Conservation (phyloP, 2,888 invertebrate species). For the Geotrupes spiniger region DNA sequence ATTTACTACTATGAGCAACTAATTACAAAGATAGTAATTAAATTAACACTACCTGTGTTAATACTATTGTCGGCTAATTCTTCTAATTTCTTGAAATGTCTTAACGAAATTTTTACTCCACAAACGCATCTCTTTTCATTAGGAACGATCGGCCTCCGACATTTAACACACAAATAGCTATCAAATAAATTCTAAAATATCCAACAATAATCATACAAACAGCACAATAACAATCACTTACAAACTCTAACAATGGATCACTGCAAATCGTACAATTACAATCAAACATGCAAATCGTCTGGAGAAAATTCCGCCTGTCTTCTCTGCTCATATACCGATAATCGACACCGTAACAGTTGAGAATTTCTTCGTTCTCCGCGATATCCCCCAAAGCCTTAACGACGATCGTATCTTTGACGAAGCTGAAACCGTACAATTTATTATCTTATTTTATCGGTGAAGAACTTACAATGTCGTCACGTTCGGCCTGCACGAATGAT, state of each 20-base stretch:
- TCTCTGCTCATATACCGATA: conserved; percentile 60
- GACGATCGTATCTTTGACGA: conserved; percentile 66
- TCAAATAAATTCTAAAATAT: conserved; percentile 47
- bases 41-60: too few species aligned
- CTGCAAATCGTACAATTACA: conserved; percentile 75
- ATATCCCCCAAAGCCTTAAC: conserved; percentile 69
- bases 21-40: too few species aligned
- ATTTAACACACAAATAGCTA: conserved; percentile 47
- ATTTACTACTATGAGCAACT: too few species aligned
- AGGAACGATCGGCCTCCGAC: conserved; percentile 36
- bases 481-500: conserved; percentile 87
- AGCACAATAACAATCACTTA: conserved; percentile 24
- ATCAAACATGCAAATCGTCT: conserved; percentile 72
- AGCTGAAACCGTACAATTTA: conserved; percentile 54
- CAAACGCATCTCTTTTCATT: not conserved
- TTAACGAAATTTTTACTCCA: not conserved
- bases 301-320: conserved; percentile 62
- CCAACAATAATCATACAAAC: conserved; percentile 11
- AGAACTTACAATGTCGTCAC: conserved; percentile 66
- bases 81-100: conserved; percentile 8
- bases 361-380: conserved; percentile 65
- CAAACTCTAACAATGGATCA: conserved; percentile 43
- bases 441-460: conserved; percentile 7
- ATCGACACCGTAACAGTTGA: conserved; percentile 84
- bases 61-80: conserved; percentile 1